These are phyloP conservation scores for Plagodis dolabraria DNA, from an alignment of 2,888 invertebrate species.

Conservation along the genomic window DNA sequence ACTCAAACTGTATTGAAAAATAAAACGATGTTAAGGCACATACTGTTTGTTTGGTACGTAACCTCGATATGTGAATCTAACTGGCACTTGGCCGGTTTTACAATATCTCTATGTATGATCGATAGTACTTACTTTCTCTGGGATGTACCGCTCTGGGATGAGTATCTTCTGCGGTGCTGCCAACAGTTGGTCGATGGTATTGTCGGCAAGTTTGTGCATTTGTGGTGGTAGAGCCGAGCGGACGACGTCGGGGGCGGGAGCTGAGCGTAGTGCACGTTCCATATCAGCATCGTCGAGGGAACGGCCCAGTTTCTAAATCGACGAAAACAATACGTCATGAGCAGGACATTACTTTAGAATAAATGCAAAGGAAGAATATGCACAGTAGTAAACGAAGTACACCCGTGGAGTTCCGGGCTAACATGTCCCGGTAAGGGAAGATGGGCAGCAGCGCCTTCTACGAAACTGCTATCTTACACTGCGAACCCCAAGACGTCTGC, in stretches of 20 bases:
- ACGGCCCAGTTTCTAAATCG: constrained; percentile 80
- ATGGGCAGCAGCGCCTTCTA: too few relatives aligned
- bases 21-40: too few relatives aligned
- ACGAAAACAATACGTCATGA: not conserved
- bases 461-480: not conserved
- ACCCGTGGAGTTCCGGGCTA: too few relatives aligned
- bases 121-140: constrained; percentile 88
- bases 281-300: constrained; percentile 94
- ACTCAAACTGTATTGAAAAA: too few relatives aligned
- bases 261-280: constrained; percentile 91
- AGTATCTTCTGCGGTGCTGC: constrained; percentile 95
- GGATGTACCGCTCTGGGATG: constrained; percentile 96
- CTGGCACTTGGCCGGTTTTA: not conserved
- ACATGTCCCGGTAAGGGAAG: too few relatives aligned
- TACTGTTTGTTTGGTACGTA: too few relatives aligned
- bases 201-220: constrained; percentile 87
- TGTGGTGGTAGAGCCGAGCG: constrained; percentile 89
- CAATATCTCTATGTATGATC: not conserved
- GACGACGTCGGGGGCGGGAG: constrained; percentile 93
- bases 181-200: constrained; percentile 93
- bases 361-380: too few relatives aligned
- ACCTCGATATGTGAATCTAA: too few relatives aligned
- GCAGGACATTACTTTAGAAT: too few relatives aligned
- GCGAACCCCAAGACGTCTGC: not conserved
- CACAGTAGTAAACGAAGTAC: too few relatives aligned